phyloP scores from a whole-genome alignment of 1,140 invertebrate species.

The Bicyclus anynana region DNA sequence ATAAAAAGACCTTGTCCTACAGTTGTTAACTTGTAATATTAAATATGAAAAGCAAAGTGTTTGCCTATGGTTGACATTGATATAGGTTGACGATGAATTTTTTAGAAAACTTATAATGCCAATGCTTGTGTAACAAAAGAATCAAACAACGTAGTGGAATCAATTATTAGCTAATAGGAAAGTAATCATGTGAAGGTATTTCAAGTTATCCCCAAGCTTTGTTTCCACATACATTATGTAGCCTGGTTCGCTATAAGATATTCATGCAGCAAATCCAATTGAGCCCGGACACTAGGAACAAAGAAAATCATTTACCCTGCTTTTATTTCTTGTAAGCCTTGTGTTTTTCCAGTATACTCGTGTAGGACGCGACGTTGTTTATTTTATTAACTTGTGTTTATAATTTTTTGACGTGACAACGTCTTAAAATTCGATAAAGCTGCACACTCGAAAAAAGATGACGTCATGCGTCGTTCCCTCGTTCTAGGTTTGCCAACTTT shows the following conservation, averaged over 20 bases:
- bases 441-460: too few relatives aligned
- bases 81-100: too few relatives aligned
- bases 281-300: slow-evolving; percentile 29
- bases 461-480: too few relatives aligned
- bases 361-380: neutral
- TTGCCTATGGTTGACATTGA: too few relatives aligned
- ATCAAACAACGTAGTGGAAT: neutral
- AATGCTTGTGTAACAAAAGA: too few relatives aligned
- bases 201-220: slow-evolving; percentile 14
- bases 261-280: slow-evolving; percentile 39
- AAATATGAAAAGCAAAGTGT: too few relatives aligned
- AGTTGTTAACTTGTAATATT: too few relatives aligned
- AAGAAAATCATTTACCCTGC: slow-evolving; percentile 24
- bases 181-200: slow-evolving; percentile 14
- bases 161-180: slow-evolving; percentile 18
- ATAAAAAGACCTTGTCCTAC: too few relatives aligned
- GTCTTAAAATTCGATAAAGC: too few relatives aligned
- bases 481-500: too few relatives aligned
- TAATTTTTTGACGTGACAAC: too few relatives aligned
- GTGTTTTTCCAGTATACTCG: neutral
- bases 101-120: too few relatives aligned
- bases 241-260: slow-evolving; percentile 31
- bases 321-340: neutral
- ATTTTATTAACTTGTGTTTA: neutral
- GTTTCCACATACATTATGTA: slow-evolving; percentile 30